Percentiles rank a stretch among this genome's conserved stretches.
These are phyloP conservation scores for Stegana nigrithorax DNA, from an alignment of 2,888 invertebrate species.

Conservation along the genomic window DNA sequence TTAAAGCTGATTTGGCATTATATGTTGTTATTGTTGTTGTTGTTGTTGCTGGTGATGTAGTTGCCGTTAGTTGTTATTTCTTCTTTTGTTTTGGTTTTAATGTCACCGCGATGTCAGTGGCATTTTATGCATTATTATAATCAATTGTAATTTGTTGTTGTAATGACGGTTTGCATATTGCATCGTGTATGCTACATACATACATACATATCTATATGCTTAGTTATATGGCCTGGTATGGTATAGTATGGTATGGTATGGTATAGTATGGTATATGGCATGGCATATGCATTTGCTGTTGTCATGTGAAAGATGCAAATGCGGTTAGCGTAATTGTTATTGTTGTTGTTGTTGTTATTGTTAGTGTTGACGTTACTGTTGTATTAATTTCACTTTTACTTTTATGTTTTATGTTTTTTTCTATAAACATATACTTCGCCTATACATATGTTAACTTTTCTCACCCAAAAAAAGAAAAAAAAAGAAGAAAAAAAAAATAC, in stretches of 20 bases:
- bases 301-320: slow-evolving; percentile 55
- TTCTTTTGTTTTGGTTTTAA: too few species aligned
- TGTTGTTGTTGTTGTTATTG: slow-evolving; percentile 27
- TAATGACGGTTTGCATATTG: slow-evolving; percentile 16
- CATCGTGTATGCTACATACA: slow-evolving; percentile 24
- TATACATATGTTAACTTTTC: slow-evolving; percentile 45
- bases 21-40: too few species aligned
- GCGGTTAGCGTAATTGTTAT: slow-evolving; percentile 47
- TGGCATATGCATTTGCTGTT: slow-evolving; percentile 30
- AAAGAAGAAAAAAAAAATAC: not conserved
- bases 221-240: too few species aligned
- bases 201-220: too few species aligned
- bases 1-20: not conserved
- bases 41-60: too few species aligned
- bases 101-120: slow-evolving; percentile 8
- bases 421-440: not conserved
- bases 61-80: too few species aligned
- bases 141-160: slow-evolving; percentile 34
- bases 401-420: slow-evolving; percentile 34
- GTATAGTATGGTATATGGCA: too few species aligned
- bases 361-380: slow-evolving; percentile 23
- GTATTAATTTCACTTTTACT: slow-evolving; percentile 62
- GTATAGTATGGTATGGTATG: too few species aligned
- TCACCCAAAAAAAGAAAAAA: slow-evolving; percentile 57
- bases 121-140: slow-evolving; percentile 42